Percentiles rank a stretch among this genome's conserved stretches.
These are phyloP conservation scores for Bilobella aurantiaca DNA, from an alignment of 1,140 invertebrate genomes.

Conservation along the genomic window DNA sequence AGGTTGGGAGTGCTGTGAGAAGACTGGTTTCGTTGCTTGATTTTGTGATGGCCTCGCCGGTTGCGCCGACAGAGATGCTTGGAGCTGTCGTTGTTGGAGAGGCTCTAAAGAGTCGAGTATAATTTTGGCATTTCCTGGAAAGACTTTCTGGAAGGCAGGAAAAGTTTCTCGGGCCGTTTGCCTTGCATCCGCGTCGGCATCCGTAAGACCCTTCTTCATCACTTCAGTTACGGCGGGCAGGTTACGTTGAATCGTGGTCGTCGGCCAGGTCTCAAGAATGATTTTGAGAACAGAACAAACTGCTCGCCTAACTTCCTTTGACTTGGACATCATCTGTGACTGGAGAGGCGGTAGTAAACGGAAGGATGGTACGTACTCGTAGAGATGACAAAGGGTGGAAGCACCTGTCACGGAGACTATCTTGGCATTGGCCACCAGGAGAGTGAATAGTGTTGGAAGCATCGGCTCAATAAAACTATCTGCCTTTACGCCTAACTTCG, in stretches of 20 bases:
- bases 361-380: constrained; percentile 29
- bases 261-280: constrained; percentile 24
- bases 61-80: constrained; percentile 6
- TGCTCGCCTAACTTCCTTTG: constrained; percentile 33
- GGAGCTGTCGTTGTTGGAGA: constrained; percentile 22
- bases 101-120: constrained; percentile 28
- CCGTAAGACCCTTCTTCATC: constrained; percentile 31
- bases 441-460: constrained; percentile 25
- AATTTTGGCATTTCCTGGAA: constrained; percentile 16
- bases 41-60: background rate
- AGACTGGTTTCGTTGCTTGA: background rate
- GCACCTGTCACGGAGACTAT: constrained; percentile 25
- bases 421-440: constrained; percentile 33
- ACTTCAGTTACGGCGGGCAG: constrained; percentile 19
- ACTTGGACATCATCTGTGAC: constrained; percentile 31
- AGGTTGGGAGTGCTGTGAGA: background rate
- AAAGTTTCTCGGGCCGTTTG: constrained; percentile 22
- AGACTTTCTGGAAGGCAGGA: constrained; percentile 19
- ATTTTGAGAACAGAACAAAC: constrained; percentile 30
- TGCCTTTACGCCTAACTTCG: constrained; percentile 20
- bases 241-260: constrained; percentile 21
- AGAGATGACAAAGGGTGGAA: constrained; percentile 26
- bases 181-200: constrained; percentile 31
- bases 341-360: constrained; percentile 31
- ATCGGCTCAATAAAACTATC: constrained; percentile 32